Conservation (phyloP, 2,888 invertebrate species). For the Thera britannica region DNA sequence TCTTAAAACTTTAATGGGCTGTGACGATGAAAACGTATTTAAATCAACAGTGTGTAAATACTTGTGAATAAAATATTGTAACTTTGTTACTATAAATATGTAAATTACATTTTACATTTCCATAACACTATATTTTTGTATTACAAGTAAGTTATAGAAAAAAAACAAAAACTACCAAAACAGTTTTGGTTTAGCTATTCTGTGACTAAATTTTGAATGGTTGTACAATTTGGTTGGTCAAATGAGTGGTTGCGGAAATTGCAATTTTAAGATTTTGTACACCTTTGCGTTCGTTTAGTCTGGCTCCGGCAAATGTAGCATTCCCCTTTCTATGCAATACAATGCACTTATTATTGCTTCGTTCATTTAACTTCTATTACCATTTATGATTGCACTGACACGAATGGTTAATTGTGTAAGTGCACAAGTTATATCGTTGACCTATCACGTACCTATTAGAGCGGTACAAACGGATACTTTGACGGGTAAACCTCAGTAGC, state of each 20-base stretch:
- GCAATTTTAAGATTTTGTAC: no score
- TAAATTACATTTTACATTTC: background rate
- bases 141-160: no score
- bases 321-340: background rate
- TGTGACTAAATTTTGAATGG: no score
- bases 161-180: no score
- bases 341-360: background rate
- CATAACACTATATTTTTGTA: background rate
- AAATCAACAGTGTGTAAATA: slow-evolving; percentile 39
- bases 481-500: slow-evolving; percentile 28
- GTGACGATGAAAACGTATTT: slow-evolving; percentile 47
- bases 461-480: slow-evolving; percentile 31
- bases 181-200: no score
- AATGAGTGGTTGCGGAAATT: no score
- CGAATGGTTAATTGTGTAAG: slow-evolving; percentile 37
- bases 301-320: background rate
- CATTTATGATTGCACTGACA: slow-evolving; percentile 39
- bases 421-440: slow-evolving; percentile 40
- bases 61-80: background rate
- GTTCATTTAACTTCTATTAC: slow-evolving; percentile 33
- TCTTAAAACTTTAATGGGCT: slow-evolving; percentile 40
- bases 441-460: slow-evolving; percentile 57
- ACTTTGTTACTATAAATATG: background rate
- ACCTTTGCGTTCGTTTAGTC: background rate
- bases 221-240: no score